Evolutionary conservation across 2,113 vertebrate species (phyloP).

Genomic region (Lichenostomus cassidix): DNA sequence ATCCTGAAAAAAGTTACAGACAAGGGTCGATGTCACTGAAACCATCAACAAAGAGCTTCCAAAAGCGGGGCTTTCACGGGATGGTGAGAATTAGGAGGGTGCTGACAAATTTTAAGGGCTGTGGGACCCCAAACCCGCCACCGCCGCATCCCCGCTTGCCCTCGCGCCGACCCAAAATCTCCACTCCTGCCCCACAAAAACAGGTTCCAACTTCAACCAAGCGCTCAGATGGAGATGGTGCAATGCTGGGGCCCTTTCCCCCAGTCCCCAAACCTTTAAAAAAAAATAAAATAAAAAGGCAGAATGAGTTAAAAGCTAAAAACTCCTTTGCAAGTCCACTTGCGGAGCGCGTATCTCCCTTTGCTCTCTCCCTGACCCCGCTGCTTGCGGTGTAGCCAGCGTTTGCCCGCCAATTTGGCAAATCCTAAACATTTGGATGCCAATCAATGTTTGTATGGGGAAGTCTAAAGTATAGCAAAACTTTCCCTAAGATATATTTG

Average conservation of each 20-base stretch:
- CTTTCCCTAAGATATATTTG: slow-evolving; percentile 58
- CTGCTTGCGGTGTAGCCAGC: slow-evolving; percentile 70
- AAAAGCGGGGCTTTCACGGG: accelerated
- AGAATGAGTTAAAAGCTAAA: slow-evolving; percentile 2
- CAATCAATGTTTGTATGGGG: slow-evolving; percentile 75
- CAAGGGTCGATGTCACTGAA: neutral
- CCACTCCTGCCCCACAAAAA: neutral
- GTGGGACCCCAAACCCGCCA: accelerated
- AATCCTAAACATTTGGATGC: slow-evolving; percentile 74
- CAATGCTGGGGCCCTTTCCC: neutral
- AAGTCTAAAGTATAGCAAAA: slow-evolving; percentile 69
- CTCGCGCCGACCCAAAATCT: neutral
- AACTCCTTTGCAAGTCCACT: slow-evolving; percentile 15
- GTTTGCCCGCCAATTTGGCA: slow-evolving; percentile 76
- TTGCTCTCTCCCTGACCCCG: slow-evolving; percentile 72
- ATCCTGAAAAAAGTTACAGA: slow-evolving; percentile 82
- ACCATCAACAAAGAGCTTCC: slow-evolving; percentile 11
- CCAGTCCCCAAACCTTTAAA: neutral
- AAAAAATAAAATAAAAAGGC: neutral
- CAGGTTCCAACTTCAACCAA: neutral
- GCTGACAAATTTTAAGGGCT: neutral
- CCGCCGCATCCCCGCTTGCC: neutral
- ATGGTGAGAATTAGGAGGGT: neutral
- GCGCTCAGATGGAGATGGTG: neutral
- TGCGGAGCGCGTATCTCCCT: slow-evolving; percentile 61